Percentiles rank a stretch among this genome's conserved stretches.
These are phyloP conservation scores for Vanessa tameamea DNA, from an alignment of 1,140 invertebrate genomes.

Conservation along the genomic window DNA sequence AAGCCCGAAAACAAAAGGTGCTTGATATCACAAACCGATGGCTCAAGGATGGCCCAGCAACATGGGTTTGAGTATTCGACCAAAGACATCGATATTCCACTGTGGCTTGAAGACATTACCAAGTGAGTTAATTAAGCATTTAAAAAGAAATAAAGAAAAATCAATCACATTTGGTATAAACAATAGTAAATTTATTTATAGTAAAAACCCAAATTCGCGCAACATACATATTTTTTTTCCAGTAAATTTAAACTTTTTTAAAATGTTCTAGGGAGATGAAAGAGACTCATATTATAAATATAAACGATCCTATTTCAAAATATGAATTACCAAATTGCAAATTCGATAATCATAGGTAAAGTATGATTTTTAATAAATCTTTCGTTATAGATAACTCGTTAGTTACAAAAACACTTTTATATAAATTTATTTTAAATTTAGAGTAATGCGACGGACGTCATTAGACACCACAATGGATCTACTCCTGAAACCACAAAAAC, in stretches of 20 bases:
- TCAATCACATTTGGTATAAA: not conserved
- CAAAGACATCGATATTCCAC: slow-evolving; percentile 57
- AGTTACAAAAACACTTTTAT: slow-evolving; percentile 4
- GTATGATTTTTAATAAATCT: slow-evolving; percentile 25
- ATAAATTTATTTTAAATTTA: slow-evolving; percentile 33
- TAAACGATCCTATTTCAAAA: slow-evolving; percentile 42
- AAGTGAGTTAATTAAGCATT: slow-evolving; percentile 46
- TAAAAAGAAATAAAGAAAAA: not conserved
- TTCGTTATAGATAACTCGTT: not conserved
- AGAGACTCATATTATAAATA: slow-evolving; percentile 66
- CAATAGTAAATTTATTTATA: too few relatives aligned
- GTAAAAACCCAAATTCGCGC: too few relatives aligned
- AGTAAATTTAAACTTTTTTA: not conserved
- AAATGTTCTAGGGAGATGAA: slow-evolving; percentile 66
- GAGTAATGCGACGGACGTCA: slow-evolving; percentile 60
- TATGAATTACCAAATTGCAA: slow-evolving; percentile 46
- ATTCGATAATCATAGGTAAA: slow-evolving; percentile 52
- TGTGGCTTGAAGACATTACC: slow-evolving; percentile 74
- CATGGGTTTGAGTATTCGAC: slow-evolving; percentile 53
- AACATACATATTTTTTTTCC: not conserved
- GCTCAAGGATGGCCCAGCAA: slow-evolving; percentile 65
- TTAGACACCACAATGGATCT: slow-evolving; percentile 64
- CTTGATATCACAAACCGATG: slow-evolving; percentile 43
- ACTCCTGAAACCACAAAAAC: slow-evolving; percentile 54
- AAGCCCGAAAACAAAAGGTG: slow-evolving; percentile 10